Evolutionary conservation across 2,113 vertebrate genomes (phyloP).

Genomic region (Xenus cinereus): DNA sequence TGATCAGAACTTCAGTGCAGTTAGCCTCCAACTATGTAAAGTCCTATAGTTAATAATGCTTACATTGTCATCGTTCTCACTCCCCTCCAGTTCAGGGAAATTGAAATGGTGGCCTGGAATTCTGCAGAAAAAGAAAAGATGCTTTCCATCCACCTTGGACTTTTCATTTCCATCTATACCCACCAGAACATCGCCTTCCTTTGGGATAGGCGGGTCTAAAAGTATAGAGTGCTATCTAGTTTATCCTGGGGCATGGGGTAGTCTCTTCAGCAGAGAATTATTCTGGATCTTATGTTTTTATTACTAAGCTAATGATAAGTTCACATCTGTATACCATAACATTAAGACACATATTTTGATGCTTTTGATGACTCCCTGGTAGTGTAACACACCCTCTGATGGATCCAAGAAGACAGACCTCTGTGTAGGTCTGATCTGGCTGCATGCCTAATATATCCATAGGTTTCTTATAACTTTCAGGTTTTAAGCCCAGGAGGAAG

Average conservation of each 20-base stretch:
- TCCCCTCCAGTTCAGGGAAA: background rate
- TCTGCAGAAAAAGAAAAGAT: background rate
- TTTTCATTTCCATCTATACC: background rate
- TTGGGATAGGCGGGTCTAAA: background rate
- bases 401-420: background rate
- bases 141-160: background rate
- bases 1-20: background rate
- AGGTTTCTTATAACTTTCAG: background rate
- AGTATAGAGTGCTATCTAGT: background rate
- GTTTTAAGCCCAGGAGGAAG: background rate
- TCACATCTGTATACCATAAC: background rate
- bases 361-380: background rate
- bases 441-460: background rate
- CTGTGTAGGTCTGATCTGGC: background rate
- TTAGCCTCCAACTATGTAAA: background rate
- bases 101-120: fast-evolving
- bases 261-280: background rate
- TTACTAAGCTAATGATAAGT: background rate
- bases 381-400: background rate
- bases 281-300: background rate
- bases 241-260: background rate
- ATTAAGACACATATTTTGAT: background rate
- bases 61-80: background rate
- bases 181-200: background rate
- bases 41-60: background rate